Evolutionary conservation across 2,888 invertebrate genomes (phyloP).

Genomic region (Zonitis immaculata): DNA sequence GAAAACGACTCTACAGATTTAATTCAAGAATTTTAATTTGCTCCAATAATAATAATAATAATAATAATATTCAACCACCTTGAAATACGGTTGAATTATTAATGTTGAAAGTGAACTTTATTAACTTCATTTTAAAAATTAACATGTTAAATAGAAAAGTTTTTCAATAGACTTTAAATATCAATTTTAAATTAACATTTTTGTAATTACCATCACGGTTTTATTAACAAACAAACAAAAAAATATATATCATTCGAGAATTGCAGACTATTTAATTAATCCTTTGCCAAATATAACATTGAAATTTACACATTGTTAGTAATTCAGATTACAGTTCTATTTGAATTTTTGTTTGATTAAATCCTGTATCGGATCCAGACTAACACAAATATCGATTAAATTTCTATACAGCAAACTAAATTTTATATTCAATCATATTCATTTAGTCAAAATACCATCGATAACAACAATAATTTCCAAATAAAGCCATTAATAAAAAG

Average conservation of each 20-base stretch:
- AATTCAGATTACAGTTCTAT: neutral
- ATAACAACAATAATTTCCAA: too few relatives aligned
- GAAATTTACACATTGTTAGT: slow-evolving; percentile 1
- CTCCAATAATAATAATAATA: too few relatives aligned
- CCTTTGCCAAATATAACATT: neutral
- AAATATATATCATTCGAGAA: too few relatives aligned
- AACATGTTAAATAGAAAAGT: neutral
- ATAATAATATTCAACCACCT: neutral
- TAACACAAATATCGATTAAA: neutral
- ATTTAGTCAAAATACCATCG: too few relatives aligned
- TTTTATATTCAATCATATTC: neutral
- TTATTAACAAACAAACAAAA: too few relatives aligned
- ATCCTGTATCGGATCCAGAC: slow-evolving; percentile 13
- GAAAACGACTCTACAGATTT: neutral
- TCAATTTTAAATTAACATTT: too few relatives aligned
- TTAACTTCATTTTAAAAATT: neutral
- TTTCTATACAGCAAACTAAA: neutral
- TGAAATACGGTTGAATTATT: neutral
- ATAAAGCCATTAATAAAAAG: slow-evolving; percentile 13
- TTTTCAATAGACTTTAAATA: too few relatives aligned
- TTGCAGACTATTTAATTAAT: neutral
- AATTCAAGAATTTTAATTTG: neutral
- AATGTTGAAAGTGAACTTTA: neutral
- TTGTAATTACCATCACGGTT: too few relatives aligned
- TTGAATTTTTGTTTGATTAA: slow-evolving; percentile 23